Conservation (phyloP, 35 echinoderm and acorn worm genomes). For the Amphiura filiformis region DNA sequence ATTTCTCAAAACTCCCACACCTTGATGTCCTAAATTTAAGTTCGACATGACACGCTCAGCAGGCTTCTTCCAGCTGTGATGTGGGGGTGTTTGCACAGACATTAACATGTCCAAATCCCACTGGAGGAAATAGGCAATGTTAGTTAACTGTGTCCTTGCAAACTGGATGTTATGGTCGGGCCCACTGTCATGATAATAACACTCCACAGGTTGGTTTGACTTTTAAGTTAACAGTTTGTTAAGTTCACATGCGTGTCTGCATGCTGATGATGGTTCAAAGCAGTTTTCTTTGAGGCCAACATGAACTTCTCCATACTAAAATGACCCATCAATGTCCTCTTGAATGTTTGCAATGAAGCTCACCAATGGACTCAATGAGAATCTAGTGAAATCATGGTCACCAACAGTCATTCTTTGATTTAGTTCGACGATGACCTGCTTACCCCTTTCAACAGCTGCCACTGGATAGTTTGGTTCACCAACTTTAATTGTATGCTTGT, state of each 20-base stretch:
- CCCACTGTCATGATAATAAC: slow-evolving; percentile 26
- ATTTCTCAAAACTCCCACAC: slow-evolving; percentile 32
- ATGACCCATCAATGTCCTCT: not conserved
- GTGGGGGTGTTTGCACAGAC: slow-evolving; percentile 11
- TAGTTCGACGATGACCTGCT: slow-evolving; percentile 33
- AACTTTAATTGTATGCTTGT: slow-evolving; percentile 51
- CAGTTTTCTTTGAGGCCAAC: slow-evolving; percentile 25
- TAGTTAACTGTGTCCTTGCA: not conserved
- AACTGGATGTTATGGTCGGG: slow-evolving; percentile 43
- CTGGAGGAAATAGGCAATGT: slow-evolving; percentile 28
- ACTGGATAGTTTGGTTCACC: slow-evolving; percentile 41
- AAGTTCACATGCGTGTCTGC: slow-evolving; percentile 28
- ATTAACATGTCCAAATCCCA: slow-evolving; percentile 26
- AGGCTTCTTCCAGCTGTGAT: slow-evolving; percentile 46
- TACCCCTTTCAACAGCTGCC: slow-evolving; percentile 49
- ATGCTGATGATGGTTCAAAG: slow-evolving; percentile 42
- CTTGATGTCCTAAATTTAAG: slow-evolving; percentile 24
- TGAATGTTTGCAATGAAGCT: slow-evolving; percentile 8
- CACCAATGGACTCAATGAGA: slow-evolving; percentile 16
- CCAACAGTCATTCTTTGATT: slow-evolving; percentile 23
- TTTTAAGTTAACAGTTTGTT: slow-evolving; percentile 5
- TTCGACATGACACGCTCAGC: slow-evolving; percentile 22
- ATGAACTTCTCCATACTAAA: slow-evolving; percentile 30
- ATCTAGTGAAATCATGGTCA: slow-evolving; percentile 39
- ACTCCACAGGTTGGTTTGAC: slow-evolving; percentile 9